phyloP scores from a whole-genome alignment of 2,888 invertebrate species.

The Baronia brevicornis region DNA sequence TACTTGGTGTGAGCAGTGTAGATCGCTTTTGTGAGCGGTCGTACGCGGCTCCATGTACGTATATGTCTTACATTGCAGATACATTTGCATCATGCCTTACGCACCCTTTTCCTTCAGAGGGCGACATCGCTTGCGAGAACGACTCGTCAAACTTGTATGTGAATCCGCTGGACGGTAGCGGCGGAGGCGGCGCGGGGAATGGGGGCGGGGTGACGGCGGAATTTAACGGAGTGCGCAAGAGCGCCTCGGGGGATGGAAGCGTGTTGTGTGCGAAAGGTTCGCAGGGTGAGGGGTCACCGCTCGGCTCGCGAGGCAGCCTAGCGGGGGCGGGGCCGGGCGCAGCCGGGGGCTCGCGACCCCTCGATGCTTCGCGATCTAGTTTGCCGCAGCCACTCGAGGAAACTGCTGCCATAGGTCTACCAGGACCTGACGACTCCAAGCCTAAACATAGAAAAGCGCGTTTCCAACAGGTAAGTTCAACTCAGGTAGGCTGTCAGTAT shows the following conservation, averaged over 20 bases:
- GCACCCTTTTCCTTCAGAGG: conserved; percentile 93
- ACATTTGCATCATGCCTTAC: conserved; percentile 98
- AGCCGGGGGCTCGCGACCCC: conserved; percentile 28
- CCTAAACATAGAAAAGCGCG: conserved; percentile 91
- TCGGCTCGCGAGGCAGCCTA: conserved; percentile 64
- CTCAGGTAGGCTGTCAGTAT: too few species aligned
- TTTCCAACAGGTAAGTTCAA: conserved; percentile 82
- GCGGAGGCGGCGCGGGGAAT: conserved; percentile 50
- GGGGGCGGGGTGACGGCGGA: conserved; percentile 38
- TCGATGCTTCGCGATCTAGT: conserved; percentile 62
- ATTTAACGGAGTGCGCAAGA: conserved; percentile 82
- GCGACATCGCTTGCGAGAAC: conserved; percentile 81
- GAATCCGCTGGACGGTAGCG: conserved; percentile 86
- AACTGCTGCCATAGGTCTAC: conserved; percentile 72
- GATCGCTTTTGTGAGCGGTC: conserved; percentile 29
- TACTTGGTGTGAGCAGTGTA: conserved; percentile 24
- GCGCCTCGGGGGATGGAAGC: conserved; percentile 85
- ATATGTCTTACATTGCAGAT: conserved; percentile 85
- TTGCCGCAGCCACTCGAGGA: conserved; percentile 55
- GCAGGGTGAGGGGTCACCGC: conserved; percentile 71
- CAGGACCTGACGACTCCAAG: conserved; percentile 59
- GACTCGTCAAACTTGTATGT: conserved; percentile 91
- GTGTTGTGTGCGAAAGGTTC: conserved; percentile 78
- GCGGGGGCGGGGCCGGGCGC: conserved; percentile 37
- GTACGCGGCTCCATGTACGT: conserved; percentile 64